Evolutionary conservation across 2,888 invertebrate genomes (phyloP), one percentile per base, ranked within the genome.

Genomic region (Sinelater perroti): DNA sequence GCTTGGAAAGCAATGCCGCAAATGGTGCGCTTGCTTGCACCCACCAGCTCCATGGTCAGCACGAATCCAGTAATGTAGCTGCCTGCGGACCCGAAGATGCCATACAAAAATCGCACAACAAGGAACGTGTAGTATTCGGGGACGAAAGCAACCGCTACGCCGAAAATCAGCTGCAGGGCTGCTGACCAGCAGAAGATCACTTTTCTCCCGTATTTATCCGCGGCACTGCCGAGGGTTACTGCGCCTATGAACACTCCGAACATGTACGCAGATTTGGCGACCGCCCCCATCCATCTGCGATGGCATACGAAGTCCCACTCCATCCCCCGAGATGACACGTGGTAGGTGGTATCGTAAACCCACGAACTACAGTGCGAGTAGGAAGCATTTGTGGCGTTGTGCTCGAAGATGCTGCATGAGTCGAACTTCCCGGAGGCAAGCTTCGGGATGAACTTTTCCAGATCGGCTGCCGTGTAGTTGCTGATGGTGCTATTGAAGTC

Each of bases 271-370:
- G 89, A 87, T 73, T 93, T 93, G 0, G 91, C 88, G 13, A 91
- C 74, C 1, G 93, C 88, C 1, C 90, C 89, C 86, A 88, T 88
- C 92, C 92, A 93, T 62, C 91, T 81, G 57, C 82, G 80, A 62
- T 87, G 85, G 72, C 94, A 94, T 1, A 93, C 90, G 46, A 93
- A 85, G 71, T 88, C 79, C 93, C 93, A 93, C 75, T 94, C 91
- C 10, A 91, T 91, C 5, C 86, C 86, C 44, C 89, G 83, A 0
- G 92, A 90, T 0, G 88, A 85, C 54, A 85, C 76, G 64, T 89
- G 87, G 70, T 90, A 90, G 0, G 85, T 88, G 5, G 81, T 81
- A 69, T 93, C 90, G 73, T 86, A 93, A 1, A 88, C 87, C 83
- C 87, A 93, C 0, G 82, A 77, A 4, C 74, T 68, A 66, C 87